phyloP scores from a whole-genome alignment of 2,888 invertebrate genomes.

The Andricus curvator region DNA sequence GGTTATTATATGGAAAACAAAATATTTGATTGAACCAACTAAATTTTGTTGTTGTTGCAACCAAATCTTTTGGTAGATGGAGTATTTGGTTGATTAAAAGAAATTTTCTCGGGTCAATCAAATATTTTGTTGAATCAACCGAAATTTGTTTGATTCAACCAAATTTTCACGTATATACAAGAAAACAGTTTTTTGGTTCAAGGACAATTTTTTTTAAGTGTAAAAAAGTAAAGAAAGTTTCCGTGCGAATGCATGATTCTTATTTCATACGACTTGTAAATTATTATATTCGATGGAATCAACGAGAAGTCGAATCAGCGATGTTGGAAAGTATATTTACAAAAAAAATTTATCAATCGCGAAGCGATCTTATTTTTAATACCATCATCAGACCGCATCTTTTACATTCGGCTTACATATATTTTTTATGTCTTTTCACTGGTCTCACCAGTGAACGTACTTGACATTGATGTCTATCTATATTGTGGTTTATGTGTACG shows the following conservation, averaged over 20 bases:
- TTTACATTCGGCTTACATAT: constrained; percentile 36
- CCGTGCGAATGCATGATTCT: constrained; percentile 44
- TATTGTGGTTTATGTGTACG: constrained; percentile 46
- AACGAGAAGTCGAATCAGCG: constrained; percentile 20
- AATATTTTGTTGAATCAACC: too few relatives aligned
- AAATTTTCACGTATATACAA: not conserved
- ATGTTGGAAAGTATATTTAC: constrained; percentile 32
- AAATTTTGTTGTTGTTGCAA: too few relatives aligned
- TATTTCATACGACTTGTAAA: constrained; percentile 22
- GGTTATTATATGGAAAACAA: too few relatives aligned
- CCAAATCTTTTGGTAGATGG: too few relatives aligned
- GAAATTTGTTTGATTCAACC: too few relatives aligned
- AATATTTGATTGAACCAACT: too few relatives aligned
- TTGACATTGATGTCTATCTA: constrained; percentile 22
- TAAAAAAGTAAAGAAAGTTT: constrained; percentile 32
- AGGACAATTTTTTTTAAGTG: too few relatives aligned
- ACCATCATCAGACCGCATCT: constrained; percentile 23
- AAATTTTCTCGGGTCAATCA: too few relatives aligned
- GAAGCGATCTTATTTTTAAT: constrained; percentile 50
- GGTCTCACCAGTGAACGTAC: constrained; percentile 17
- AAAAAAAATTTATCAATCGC: constrained; percentile 43
- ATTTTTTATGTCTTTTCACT: constrained; percentile 33
- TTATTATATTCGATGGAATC: constrained; percentile 42
- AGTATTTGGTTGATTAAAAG: too few relatives aligned
- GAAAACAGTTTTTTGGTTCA: too few relatives aligned